Evolutionary conservation across 2,113 vertebrate genomes (phyloP).

Genomic region (Hyperopisus bebe): DNA sequence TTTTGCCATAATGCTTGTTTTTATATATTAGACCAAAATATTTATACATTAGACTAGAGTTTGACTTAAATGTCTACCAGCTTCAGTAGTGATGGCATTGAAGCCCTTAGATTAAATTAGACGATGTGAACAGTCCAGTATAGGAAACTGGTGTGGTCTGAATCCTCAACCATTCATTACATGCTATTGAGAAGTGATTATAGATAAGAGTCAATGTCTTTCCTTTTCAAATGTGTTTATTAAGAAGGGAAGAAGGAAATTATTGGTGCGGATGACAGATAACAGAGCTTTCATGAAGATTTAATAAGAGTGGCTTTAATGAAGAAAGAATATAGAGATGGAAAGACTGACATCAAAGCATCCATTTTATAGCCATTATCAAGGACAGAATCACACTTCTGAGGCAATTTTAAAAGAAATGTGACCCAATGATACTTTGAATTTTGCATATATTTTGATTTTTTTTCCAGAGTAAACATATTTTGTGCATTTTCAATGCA

Average conservation of each 20-base stretch:
- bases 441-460: not conserved
- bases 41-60: not conserved
- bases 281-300: constrained; percentile 37
- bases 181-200: constrained; percentile 37
- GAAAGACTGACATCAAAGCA: constrained; percentile 25
- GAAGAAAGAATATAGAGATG: constrained; percentile 24
- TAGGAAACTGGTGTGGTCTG: constrained; percentile 52
- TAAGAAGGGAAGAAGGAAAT: constrained; percentile 27
- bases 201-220: constrained; percentile 33
- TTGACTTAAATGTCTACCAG: constrained; percentile 40
- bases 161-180: constrained; percentile 49
- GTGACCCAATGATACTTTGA: constrained; percentile 10
- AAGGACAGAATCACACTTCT: constrained; percentile 29
- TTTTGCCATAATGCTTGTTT: not conserved
- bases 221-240: constrained; percentile 38
- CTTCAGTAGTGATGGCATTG: constrained; percentile 57
- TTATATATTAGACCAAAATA: not conserved
- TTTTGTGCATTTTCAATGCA: not conserved
- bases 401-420: constrained; percentile 22
- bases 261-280: constrained; percentile 31
- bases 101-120: constrained; percentile 69
- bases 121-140: constrained; percentile 68
- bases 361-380: constrained; percentile 17
- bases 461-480: not conserved
- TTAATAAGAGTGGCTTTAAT: constrained; percentile 33